These are phyloP conservation scores for Poecile montanus DNA, from an alignment of 2,797 vertebrate species.

Conservation along the genomic window DNA sequence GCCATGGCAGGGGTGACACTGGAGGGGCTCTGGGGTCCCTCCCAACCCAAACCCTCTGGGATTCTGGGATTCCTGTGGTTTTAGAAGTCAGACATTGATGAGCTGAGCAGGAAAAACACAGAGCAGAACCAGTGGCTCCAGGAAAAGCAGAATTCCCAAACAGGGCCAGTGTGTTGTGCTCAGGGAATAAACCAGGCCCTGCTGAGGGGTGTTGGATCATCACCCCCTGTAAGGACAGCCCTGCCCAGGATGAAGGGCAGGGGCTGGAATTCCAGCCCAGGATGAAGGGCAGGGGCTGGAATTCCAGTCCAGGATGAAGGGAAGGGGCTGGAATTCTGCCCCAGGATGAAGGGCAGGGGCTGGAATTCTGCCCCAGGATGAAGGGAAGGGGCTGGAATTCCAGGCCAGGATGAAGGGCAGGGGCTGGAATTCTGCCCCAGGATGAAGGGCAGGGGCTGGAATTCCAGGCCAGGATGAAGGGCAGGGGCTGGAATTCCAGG, in stretches of 20 bases:
- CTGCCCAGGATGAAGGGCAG: neutral
- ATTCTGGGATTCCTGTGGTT: neutral
- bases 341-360: no score
- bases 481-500: no score
- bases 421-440: no score
- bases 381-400: neutral
- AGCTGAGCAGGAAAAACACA: neutral
- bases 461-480: no score
- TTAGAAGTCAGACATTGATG: neutral
- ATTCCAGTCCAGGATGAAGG: neutral
- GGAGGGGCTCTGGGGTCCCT: neutral
- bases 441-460: neutral
- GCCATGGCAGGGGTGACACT: neutral
- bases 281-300: neutral
- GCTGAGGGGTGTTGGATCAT: accelerated
- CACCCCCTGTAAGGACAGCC: neutral
- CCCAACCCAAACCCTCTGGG: neutral
- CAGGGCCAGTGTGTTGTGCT: accelerated
- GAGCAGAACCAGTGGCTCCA: neutral
- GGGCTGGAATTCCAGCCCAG: neutral
- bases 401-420: neutral
- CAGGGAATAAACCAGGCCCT: accelerated
- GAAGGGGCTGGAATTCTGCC: neutral
- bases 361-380: no score
- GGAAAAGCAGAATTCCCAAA: neutral